Conservation (phyloP, 2,888 invertebrate genomes). For the Artemia sp. region DNA sequence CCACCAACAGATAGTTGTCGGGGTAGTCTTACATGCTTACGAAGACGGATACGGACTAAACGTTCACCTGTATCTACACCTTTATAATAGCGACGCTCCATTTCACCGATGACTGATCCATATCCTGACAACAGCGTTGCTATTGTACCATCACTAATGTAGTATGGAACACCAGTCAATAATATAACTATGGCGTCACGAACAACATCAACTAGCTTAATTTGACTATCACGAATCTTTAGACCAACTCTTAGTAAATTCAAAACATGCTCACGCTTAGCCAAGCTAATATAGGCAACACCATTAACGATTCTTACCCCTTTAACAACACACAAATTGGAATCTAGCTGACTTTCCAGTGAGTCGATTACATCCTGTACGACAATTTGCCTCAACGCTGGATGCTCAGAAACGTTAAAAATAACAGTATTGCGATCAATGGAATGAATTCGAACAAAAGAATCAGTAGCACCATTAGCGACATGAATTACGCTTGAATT, state of each 20-base stretch:
- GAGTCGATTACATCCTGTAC: conserved; percentile 33
- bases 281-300: conserved; percentile 31
- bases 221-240: conserved; percentile 26
- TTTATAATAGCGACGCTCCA: conserved; percentile 32
- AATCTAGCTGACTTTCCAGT: conserved; percentile 30
- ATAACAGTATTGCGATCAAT: conserved; percentile 27
- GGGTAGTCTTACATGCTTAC: conserved; percentile 24
- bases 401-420: conserved; percentile 25
- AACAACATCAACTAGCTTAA: conserved; percentile 30
- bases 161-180: conserved; percentile 31
- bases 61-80: conserved; percentile 34
- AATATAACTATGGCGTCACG: conserved; percentile 29
- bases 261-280: conserved; percentile 28
- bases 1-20: conserved; percentile 29
- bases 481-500: not conserved
- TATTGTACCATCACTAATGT: conserved; percentile 30
- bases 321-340: conserved; percentile 29
- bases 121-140: conserved; percentile 29
- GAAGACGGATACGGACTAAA: conserved; percentile 27
- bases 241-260: conserved; percentile 28
- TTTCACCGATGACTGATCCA: conserved; percentile 30
- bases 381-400: conserved; percentile 25
- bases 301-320: conserved; percentile 30
- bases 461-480: not conserved
- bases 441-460: conserved; percentile 27